Evolutionary conservation across 2,888 invertebrate species (phyloP).

Genomic region (Phania funesta): DNA sequence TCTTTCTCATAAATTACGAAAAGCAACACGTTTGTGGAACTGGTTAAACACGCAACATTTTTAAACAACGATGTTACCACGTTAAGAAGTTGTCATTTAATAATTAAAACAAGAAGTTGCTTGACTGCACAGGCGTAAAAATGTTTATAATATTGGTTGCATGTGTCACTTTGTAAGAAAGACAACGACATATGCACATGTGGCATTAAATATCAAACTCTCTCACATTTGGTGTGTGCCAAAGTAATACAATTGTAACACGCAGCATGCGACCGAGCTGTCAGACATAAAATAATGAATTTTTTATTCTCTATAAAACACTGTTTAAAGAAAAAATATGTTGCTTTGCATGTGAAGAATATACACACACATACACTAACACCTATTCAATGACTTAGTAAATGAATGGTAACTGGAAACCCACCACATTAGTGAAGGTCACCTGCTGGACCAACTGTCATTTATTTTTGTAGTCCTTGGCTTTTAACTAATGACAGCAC

Average conservation of each 20-base stretch:
- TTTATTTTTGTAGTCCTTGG: neutral
- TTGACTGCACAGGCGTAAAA: slow-evolving; percentile 28
- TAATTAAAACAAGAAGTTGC: slow-evolving; percentile 31
- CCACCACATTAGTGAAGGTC: slow-evolving; percentile 60
- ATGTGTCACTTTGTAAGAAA: slow-evolving; percentile 54
- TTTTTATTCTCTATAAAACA: slow-evolving; percentile 62
- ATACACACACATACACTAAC: neutral
- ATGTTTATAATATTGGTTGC: slow-evolving; percentile 42
- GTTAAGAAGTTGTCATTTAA: slow-evolving; percentile 45
- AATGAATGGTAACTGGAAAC: slow-evolving; percentile 51
- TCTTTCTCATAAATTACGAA: slow-evolving; percentile 45
- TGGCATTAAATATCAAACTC: slow-evolving; percentile 62
- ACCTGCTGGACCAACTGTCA: slow-evolving; percentile 52
- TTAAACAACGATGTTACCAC: slow-evolving; percentile 27
- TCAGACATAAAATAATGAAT: slow-evolving; percentile 37
- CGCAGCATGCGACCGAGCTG: slow-evolving; percentile 47
- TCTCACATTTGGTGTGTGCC: slow-evolving; percentile 50
- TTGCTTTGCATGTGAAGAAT: slow-evolving; percentile 40
- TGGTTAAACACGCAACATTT: slow-evolving; percentile 60
- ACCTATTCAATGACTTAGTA: neutral
- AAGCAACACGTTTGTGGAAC: no score
- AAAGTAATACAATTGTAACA: slow-evolving; percentile 61
- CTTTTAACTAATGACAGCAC: neutral
- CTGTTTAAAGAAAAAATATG: slow-evolving; percentile 52
- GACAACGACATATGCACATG: slow-evolving; percentile 55